Evolutionary conservation across 92 coral and sea anemone species (phyloP).

Genomic region (Zoanthus sociatus): DNA sequence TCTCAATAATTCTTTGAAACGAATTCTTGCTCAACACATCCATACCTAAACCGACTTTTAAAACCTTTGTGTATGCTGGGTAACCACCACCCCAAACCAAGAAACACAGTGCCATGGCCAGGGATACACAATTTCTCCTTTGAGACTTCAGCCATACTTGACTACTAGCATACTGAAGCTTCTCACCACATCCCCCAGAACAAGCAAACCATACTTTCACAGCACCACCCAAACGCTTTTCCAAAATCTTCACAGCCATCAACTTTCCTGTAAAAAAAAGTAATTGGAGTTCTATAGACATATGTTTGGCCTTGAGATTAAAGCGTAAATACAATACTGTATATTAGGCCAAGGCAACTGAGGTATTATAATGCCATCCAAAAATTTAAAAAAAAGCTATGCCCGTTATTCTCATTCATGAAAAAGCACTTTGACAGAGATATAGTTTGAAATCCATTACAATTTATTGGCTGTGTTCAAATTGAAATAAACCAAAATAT

Average conservation of each 20-base stretch:
- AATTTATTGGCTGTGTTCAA: background rate
- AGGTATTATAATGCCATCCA: slow-evolving; percentile 8
- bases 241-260: background rate
- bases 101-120: background rate
- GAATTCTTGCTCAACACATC: slow-evolving; percentile 19
- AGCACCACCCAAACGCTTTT: background rate
- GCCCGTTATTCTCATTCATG: background rate
- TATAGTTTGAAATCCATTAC: background rate
- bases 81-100: slow-evolving; percentile 30
- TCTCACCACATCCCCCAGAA: slow-evolving; percentile 2
- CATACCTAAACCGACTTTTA: slow-evolving; percentile 48
- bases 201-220: background rate
- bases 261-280: background rate
- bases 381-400: background rate
- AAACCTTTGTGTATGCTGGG: slow-evolving; percentile 37
- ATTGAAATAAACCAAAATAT: background rate
- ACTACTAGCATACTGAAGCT: background rate
- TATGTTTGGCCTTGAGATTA: background rate
- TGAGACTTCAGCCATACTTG: background rate
- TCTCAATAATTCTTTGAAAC: slow-evolving; percentile 26
- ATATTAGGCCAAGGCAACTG: slow-evolving; percentile 11
- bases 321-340: background rate
- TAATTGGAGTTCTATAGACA: background rate
- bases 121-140: background rate
- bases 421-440: background rate